Evolutionary conservation across 2,888 invertebrate species (phyloP).

Genomic region (Euzophera pinguis): DNA sequence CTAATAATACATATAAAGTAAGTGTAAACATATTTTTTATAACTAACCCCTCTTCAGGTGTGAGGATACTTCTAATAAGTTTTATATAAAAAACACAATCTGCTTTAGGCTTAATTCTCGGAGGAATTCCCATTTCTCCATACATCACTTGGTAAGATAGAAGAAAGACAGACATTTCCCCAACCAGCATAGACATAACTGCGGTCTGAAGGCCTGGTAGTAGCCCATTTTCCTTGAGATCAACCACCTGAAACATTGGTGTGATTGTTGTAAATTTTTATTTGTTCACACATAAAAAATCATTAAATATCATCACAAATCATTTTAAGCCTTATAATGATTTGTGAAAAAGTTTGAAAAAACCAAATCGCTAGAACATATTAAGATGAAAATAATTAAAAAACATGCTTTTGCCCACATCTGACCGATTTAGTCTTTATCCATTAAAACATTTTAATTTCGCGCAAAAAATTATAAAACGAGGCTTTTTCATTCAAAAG

Average conservation of each 20-base stretch:
- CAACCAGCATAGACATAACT: conserved; percentile 87
- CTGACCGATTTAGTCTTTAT: too few relatives aligned
- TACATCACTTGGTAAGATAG: conserved; percentile 87
- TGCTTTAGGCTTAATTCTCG: conserved; percentile 86
- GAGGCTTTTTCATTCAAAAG: too few relatives aligned
- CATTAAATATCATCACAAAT: too few relatives aligned
- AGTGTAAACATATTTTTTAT: neutral
- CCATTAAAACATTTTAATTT: too few relatives aligned
- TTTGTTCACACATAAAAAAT: too few relatives aligned
- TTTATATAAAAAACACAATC: conserved; percentile 88
- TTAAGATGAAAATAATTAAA: too few relatives aligned
- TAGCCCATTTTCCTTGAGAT: conserved; percentile 61
- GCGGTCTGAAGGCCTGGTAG: conserved; percentile 86
- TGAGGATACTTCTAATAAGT: conserved; percentile 79
- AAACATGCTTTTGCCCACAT: too few relatives aligned
- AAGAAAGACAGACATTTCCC: conserved; percentile 88
- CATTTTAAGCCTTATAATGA: too few relatives aligned
- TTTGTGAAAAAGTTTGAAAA: too few relatives aligned
- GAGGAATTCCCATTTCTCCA: conserved; percentile 87
- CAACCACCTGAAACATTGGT: conserved; percentile 49
- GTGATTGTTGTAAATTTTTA: neutral
- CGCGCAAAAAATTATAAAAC: too few relatives aligned
- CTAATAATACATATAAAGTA: too few relatives aligned
- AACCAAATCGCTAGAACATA: too few relatives aligned
- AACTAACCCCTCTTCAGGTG: conserved; percentile 50